phyloP scores from a whole-genome alignment of 2,797 vertebrate species.

The Myotis findleyi region DNA sequence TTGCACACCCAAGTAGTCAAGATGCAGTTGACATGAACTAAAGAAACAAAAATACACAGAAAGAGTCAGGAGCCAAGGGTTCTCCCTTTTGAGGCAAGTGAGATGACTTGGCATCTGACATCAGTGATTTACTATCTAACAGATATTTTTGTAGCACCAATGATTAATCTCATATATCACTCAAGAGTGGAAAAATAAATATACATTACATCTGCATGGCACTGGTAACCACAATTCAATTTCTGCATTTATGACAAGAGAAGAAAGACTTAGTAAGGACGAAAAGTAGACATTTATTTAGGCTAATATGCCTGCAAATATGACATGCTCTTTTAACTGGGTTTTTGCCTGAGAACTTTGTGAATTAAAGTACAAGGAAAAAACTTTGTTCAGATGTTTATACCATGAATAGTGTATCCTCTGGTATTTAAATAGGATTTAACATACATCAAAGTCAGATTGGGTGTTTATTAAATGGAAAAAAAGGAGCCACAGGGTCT shows the following conservation, averaged over 20 bases:
- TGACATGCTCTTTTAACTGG: neutral
- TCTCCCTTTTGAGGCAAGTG: neutral
- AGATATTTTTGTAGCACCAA: neutral
- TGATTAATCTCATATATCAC: conserved; percentile 49
- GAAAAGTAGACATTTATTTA: conserved; percentile 22
- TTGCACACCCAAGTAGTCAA: neutral
- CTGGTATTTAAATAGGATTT: neutral
- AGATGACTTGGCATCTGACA: conserved; percentile 41
- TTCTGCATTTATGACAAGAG: conserved; percentile 5
- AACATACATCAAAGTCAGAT: neutral
- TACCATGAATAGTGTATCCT: neutral
- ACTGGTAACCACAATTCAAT: conserved; percentile 52
- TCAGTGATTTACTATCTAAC: conserved; percentile 54
- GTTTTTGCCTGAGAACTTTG: neutral
- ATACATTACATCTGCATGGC: neutral
- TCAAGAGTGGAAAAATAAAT: conserved; percentile 41
- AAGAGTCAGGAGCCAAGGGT: neutral
- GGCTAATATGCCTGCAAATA: neutral
- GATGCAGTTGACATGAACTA: neutral
- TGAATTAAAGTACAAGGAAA: neutral
- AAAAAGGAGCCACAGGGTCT: neutral
- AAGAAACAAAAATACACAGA: conserved; percentile 20
- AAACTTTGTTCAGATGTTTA: neutral
- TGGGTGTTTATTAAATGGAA: neutral
- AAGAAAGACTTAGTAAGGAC: neutral